Evolutionary conservation across 2,113 vertebrate species (phyloP), one percentile per base, ranked within the genome.

Genomic region (Poeciliopsis retropinna): DNA sequence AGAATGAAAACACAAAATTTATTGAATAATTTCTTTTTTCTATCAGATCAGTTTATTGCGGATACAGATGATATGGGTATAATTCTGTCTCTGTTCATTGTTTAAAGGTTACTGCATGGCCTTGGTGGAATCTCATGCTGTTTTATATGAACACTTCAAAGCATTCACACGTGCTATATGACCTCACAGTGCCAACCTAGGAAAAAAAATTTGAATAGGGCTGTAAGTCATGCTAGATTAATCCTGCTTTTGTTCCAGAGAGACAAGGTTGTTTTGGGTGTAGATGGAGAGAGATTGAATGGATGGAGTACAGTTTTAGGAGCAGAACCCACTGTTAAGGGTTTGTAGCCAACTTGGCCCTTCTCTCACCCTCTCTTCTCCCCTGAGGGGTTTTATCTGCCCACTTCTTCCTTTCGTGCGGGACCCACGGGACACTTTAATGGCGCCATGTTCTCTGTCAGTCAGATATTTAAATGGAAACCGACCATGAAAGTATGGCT

Each of bases 401-500:
- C 91, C 92, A 93, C 93, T 93, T 93, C 92, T 91, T 92, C 79
- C 84, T 83, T 84, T 86, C 34, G 32, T 86, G 87, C 86, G 9
- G 70, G 85, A 85, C 91, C 85, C 88, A 79, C 81, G 87, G 92
- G 93, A 92, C 78, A 73, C 86, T 87, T 92, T 94, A 94, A 94
- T 93, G 93, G 93, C 87, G 86, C 90, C 93, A 92, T 91, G 92
- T 94, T 92, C 93, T 86, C 92, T 91, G 91, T 93, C 92, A 92
- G 91, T 93, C 91, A 91, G 90, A 93, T 91, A 93, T 93, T 93
- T 92, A 93, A 93, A 93, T 92, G 92, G 90, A 94, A 94, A 91
- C 90, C 85, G 92, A 94, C 91, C 93, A 92, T 94, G 94, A 93
- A 93, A 91, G 89, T 92, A 93, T 90, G 89, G 89, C 89, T 83